Conservation (phyloP, 1,140 invertebrate species). For the Notospermus geniculatus region DNA sequence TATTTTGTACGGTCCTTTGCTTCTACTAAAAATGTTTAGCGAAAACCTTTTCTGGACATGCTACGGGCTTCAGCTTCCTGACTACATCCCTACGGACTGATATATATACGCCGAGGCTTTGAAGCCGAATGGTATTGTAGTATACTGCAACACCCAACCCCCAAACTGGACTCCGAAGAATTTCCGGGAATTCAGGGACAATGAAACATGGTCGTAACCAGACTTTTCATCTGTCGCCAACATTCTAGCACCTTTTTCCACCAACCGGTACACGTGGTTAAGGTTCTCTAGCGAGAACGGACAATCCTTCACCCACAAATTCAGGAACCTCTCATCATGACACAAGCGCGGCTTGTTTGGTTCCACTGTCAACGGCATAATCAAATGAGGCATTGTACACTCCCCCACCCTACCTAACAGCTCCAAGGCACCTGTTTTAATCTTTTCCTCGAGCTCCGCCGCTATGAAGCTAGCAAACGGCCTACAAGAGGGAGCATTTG, state of each 20-base stretch:
- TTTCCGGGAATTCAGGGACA: constrained; percentile 4
- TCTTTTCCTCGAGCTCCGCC: background rate
- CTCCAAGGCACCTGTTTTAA: background rate
- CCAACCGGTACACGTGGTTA: constrained; percentile 15
- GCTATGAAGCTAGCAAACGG: constrained; percentile 18
- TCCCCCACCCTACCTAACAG: constrained; percentile 17
- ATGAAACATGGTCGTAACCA: constrained; percentile 23
- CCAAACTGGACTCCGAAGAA: constrained; percentile 28
- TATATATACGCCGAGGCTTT: constrained; percentile 23
- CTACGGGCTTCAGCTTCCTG: no score
- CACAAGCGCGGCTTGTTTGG: constrained; percentile 12
- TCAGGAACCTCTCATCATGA: constrained; percentile 19
- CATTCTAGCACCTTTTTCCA: constrained; percentile 9
- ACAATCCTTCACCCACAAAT: constrained; percentile 17
- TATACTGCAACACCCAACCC: constrained; percentile 18
- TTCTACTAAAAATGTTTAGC: no score
- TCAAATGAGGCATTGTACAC: constrained; percentile 14
- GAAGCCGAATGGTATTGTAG: constrained; percentile 22
- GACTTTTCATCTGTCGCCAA: constrained; percentile 23
- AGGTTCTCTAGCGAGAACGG: constrained; percentile 21
- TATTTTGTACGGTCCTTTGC: no score
- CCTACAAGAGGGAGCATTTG: constrained; percentile 19
- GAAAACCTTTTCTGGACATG: no score
- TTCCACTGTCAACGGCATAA: constrained; percentile 11
- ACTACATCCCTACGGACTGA: constrained; percentile 16